These are phyloP conservation scores for Sarcophaga rosellei DNA, from an alignment of 2,888 invertebrate species.

Conservation along the genomic window DNA sequence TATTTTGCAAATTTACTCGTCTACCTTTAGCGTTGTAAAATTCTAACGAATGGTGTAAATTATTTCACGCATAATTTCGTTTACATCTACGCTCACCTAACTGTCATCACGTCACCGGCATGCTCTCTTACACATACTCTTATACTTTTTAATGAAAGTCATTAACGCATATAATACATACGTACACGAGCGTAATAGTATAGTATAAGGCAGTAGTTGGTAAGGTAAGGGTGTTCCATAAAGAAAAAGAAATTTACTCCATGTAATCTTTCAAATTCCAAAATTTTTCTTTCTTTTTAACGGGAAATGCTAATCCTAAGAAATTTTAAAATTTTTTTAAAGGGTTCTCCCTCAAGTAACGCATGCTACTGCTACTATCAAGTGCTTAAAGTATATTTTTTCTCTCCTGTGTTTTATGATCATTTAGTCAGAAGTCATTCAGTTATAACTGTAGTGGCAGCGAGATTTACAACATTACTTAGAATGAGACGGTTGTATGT, in stretches of 20 bases:
- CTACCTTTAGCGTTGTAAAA: not conserved
- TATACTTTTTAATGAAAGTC: conserved; percentile 1
- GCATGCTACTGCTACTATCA: not conserved
- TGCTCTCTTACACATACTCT: conserved; percentile 12
- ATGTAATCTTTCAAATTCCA: too few species aligned
- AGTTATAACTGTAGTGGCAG: not conserved
- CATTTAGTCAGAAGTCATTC: conserved; percentile 35
- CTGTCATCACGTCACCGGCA: not conserved
- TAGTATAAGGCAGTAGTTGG: too few species aligned
- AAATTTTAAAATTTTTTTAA: too few species aligned
- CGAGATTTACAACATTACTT: conserved; percentile 28
- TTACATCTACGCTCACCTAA: conserved; percentile 9
- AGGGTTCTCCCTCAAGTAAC: too few species aligned
- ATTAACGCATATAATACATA: not conserved
- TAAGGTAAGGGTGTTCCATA: not conserved
- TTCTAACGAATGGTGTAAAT: conserved; percentile 42
- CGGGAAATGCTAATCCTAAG: too few species aligned
- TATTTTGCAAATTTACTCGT: not conserved
- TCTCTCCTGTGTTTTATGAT: conserved; percentile 19
- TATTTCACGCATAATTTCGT: conserved; percentile 54
- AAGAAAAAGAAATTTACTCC: not conserved
- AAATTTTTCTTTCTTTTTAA: too few species aligned
- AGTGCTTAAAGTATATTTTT: not conserved
- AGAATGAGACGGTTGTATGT: conserved; percentile 37
- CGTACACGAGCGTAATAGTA: not conserved